phyloP scores from a whole-genome alignment of 2,888 invertebrate genomes.

The Ectemnius lituratus region DNA sequence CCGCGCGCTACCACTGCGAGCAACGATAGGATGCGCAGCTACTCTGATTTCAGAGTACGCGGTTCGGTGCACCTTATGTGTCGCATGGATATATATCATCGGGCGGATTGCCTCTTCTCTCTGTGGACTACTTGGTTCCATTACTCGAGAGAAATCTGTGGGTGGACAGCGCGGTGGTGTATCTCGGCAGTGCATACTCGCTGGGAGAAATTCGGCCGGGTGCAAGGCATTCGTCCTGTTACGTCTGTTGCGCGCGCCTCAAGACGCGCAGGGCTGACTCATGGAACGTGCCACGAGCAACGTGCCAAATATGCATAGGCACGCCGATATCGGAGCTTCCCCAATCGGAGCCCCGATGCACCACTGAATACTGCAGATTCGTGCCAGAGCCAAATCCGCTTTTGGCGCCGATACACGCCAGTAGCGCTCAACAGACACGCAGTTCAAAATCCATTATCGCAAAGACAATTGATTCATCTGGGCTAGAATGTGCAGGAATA shows the following conservation, averaged over 20 bases:
- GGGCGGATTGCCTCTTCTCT: background rate
- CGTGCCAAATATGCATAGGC: slow-evolving; percentile 54
- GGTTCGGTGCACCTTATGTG: no score
- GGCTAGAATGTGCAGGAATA: no score
- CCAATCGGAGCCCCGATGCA: slow-evolving; percentile 32
- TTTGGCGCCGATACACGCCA: no score
- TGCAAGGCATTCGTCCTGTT: slow-evolving; percentile 40
- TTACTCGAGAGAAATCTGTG: background rate
- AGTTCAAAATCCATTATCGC: no score
- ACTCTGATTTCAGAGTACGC: no score
- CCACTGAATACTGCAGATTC: slow-evolving; percentile 30
- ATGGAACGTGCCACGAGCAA: slow-evolving; percentile 50
- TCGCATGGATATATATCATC: no score
- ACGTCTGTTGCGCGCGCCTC: slow-evolving; percentile 43
- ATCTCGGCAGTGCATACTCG: slow-evolving; percentile 6
- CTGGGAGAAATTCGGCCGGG: slow-evolving; percentile 32
- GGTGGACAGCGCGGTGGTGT: slow-evolving; percentile 7
- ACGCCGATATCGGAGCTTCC: slow-evolving; percentile 35
- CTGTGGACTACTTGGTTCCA: background rate
- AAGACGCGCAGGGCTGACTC: slow-evolving; percentile 44
- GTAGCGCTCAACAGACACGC: no score
- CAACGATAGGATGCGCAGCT: no score
- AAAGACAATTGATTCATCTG: no score
- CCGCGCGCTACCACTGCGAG: background rate
- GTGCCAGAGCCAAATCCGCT: slow-evolving; percentile 18